Base-by-base conservation (phyloP, 2,888 invertebrate species). In the Meta bourneti region DNA sequence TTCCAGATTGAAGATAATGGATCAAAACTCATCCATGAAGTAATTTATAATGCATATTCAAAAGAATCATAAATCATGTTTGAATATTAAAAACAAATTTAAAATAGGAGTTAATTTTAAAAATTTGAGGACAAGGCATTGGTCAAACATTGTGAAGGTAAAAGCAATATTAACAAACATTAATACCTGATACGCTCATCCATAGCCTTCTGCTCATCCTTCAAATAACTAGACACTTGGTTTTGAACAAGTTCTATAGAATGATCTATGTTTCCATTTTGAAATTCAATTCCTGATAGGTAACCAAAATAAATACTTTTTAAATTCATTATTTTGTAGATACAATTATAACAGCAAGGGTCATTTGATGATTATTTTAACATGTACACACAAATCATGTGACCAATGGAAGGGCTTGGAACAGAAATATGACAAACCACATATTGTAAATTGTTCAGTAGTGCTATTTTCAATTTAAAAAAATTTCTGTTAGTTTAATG, bases 201-300 rank as follows among this genome's bases (percentile, higher is more conserved):
- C 79, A 97, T 96, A 2, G 96, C 96, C 78, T 96, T 96, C 84
- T 97, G 96, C 95, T 97, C 97, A 79, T 96, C 96, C 94, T 97
- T 96, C 85, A 98, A 95, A 80, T 96, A 96, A 93, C 96, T 96
- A 91, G 96, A 96, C 92, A 97, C 95, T 94, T 97, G 96, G 94
- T 96, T 96, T 94, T 96, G 97, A 69, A 97, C 95, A 80, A 95
- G 95, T 85, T 96, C 95, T 93, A 97, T 95, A 91, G 96, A 96
- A 49, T 92, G 96, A 93, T 96, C 96, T 94, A 95, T 95, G 93
- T 94, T 96, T 96, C 94, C 96, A 80, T 90, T 90, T 19, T 83
- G 78, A n/a, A 88, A 83, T 78, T 91, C 87, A 61, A 91, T 82
- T 13, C 87, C 91, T 91, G 20, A 11, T 77, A 86, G 2, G 74